phyloP scores from a whole-genome alignment of 2,888 invertebrate genomes.

The Dasysyrphus tricinctus region DNA sequence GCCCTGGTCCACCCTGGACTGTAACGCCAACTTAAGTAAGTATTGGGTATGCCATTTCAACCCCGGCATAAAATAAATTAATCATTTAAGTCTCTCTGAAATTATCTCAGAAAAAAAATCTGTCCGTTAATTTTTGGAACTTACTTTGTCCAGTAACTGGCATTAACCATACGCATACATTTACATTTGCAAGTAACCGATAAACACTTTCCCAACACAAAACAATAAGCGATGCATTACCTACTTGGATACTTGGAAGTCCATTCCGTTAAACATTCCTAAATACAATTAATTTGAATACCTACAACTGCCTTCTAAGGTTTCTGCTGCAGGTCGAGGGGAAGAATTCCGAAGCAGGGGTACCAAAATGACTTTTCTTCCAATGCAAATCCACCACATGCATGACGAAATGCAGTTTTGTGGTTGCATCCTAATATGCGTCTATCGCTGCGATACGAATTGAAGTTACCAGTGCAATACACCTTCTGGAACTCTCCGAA shows the following conservation, averaged over 20 bases:
- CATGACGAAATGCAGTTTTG: conserved; percentile 62
- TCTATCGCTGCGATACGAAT: conserved; percentile 38
- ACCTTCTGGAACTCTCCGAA: conserved; percentile 62
- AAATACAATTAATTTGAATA: conserved; percentile 49
- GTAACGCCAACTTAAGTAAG: too few relatives aligned
- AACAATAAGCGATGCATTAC: conserved; percentile 30
- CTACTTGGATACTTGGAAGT: neutral
- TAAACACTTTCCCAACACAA: conserved; percentile 18
- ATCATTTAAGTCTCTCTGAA: too few relatives aligned
- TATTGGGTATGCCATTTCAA: too few relatives aligned
- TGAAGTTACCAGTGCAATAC: conserved; percentile 32
- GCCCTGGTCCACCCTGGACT: too few relatives aligned
- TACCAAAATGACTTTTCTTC: conserved; percentile 45
- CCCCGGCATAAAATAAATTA: too few relatives aligned
- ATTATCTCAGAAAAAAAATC: too few relatives aligned
- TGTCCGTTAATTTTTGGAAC: neutral
- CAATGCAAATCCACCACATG: conserved; percentile 36
- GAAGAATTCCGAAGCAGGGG: too few relatives aligned
- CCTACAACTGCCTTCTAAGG: neutral
- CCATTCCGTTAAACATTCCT: conserved; percentile 33
- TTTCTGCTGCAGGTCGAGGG: neutral
- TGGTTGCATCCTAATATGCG: conserved; percentile 32
- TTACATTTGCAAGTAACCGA: conserved; percentile 1
- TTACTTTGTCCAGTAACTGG: neutral
- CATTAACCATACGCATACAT: neutral